Evolutionary conservation across 2,797 vertebrate genomes (phyloP).

Genomic region (Gymnoscopelus microlampas): DNA sequence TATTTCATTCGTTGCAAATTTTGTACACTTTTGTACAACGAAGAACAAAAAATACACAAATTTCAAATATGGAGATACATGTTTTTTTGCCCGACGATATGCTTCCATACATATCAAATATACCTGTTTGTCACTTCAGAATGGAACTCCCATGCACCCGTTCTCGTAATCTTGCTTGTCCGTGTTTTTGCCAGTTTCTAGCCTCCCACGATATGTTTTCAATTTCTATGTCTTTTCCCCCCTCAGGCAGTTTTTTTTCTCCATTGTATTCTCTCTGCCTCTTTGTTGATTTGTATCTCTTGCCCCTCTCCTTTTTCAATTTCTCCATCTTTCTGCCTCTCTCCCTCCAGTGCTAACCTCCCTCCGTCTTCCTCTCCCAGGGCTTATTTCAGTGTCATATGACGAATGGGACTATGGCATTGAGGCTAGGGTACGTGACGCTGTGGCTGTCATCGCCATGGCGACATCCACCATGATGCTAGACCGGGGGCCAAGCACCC

Average conservation of each 20-base stretch:
- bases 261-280: constrained; percentile 28
- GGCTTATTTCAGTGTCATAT: constrained; percentile 97
- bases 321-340: constrained; percentile 12
- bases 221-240: constrained; percentile 29
- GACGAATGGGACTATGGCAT: constrained; percentile 99
- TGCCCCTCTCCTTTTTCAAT: background rate
- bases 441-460: constrained; percentile 97
- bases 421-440: constrained; percentile 96
- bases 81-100: too few species aligned
- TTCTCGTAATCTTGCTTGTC: constrained; percentile 36
- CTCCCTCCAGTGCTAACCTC: too few species aligned
- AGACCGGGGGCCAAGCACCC: constrained; percentile 94
- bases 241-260: constrained; percentile 43
- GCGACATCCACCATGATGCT: constrained; percentile 98
- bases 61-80: too few species aligned
- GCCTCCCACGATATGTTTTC: constrained; percentile 39
- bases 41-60: too few species aligned
- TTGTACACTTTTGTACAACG: too few species aligned
- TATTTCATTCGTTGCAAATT: too few species aligned
- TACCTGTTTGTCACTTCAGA: constrained; percentile 13
- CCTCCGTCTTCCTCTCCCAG: constrained; percentile 44
- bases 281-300: constrained; percentile 34
- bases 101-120: too few species aligned
- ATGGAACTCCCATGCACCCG: constrained; percentile 1
- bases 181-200: constrained; percentile 31